Evolutionary conservation across 1,140 invertebrate species (phyloP), one percentile per base, ranked within the genome.

Genomic region (Cydia strobilella): DNA sequence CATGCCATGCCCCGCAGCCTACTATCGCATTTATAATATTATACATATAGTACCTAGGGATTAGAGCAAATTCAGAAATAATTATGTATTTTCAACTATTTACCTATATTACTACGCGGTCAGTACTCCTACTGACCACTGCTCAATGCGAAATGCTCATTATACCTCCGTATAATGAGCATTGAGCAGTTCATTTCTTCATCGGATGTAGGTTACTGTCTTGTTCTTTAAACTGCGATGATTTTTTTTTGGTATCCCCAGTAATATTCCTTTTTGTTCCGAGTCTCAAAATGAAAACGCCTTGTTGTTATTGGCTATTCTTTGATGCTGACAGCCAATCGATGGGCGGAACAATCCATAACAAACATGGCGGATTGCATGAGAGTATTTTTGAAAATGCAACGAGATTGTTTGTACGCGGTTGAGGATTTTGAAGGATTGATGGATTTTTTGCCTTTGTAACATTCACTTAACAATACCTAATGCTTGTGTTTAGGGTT

Each of bases 241-340:
- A n/a, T 9, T 7, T 54, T 51, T 51, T 54, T 59, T 23, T 59
- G 54, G 54, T 23, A 51, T 15, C 42, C 15, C 6, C n/a, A 18
- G 54, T 23, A 54, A 54, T 10, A n/a, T 20, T 23, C 54, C 3
- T 59, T 59, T 23, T 51, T 4, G 12, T 13, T 48, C 15, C 54
- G 9, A 9, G 1, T 20, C 23, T 59, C 4, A 59, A 59, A 59
- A 23, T 59, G 7, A 23, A 59, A 59, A 59, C 54, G 54, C 54
- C 48, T 51, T 18, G 20, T 15, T 54, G 51, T 23, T 20, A 23
- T 59, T 59, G 54, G 20, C 20, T 20, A 10, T 59, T 59, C 54
- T 59, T 59, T 59, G 54, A 59, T 20, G 20, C 54, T 59, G 54
- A 59, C 54, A 23, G 54, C 54, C 54, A 59, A 59, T 59, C 18